These are phyloP conservation scores for Bibio marci DNA, from an alignment of 2,888 invertebrate species.

Conservation along the genomic window DNA sequence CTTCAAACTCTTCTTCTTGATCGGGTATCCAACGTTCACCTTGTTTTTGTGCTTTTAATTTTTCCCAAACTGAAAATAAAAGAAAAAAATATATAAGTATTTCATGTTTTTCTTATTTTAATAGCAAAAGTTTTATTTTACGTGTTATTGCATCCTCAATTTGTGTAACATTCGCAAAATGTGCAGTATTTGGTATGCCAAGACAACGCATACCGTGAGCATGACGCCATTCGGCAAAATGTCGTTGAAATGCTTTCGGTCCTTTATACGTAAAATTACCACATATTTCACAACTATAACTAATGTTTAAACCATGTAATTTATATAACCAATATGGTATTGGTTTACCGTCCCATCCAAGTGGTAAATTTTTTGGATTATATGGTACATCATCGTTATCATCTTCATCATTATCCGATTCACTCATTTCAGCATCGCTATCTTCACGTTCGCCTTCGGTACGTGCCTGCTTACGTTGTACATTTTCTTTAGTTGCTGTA, in stretches of 20 bases:
- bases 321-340: constrained; percentile 98
- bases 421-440: constrained; percentile 78
- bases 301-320: constrained; percentile 94
- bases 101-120: neutral
- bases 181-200: constrained; percentile 98
- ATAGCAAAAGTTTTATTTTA: constrained; percentile 30
- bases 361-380: constrained; percentile 97
- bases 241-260: constrained; percentile 97
- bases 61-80: constrained; percentile 71
- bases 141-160: constrained; percentile 92
- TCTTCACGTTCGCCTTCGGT: constrained; percentile 87
- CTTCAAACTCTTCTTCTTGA: constrained; percentile 96
- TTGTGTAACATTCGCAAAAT: constrained; percentile 98
- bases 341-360: constrained; percentile 97
- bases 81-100: neutral
- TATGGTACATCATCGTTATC: constrained; percentile 94
- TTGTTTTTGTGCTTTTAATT: constrained; percentile 88
- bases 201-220: constrained; percentile 95
- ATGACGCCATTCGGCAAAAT: constrained; percentile 88
- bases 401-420: constrained; percentile 61
- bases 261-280: constrained; percentile 98
- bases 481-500: constrained; percentile 89
- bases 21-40: constrained; percentile 92
- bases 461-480: constrained; percentile 92
- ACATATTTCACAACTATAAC: constrained; percentile 98